phyloP scores from a whole-genome alignment of 2,797 vertebrate genomes.

The Tapera naevia region DNA sequence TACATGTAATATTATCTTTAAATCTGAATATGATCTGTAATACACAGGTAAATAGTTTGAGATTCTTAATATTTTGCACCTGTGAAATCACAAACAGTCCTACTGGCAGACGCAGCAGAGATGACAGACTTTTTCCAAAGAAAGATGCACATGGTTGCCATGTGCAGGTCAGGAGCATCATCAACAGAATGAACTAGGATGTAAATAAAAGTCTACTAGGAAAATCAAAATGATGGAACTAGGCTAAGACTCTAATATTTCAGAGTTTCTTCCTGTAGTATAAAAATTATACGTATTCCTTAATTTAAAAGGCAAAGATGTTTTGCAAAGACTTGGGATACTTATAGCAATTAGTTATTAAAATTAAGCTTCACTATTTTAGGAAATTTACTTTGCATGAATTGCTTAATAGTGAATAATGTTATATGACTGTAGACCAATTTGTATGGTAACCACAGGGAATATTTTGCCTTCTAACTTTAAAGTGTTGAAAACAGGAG shows the following conservation, averaged over 20 bases:
- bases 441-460: background rate
- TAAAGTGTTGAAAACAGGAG: background rate
- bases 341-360: background rate
- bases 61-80: background rate
- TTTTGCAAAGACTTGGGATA: background rate
- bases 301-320: background rate
- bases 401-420: background rate
- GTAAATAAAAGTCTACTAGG: background rate
- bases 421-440: background rate
- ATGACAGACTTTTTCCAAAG: background rate
- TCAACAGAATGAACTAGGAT: background rate
- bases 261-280: background rate
- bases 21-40: background rate
- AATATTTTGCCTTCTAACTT: background rate
- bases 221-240: background rate
- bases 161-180: background rate
- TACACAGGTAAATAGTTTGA: background rate
- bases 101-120: background rate
- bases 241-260: background rate
- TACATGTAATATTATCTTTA: background rate
- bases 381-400: background rate
- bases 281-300: background rate
- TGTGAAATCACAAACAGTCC: background rate
- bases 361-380: background rate
- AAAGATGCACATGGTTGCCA: background rate